Conservation (phyloP, 2,797 vertebrate species). For the Rhinichthys osculus region DNA sequence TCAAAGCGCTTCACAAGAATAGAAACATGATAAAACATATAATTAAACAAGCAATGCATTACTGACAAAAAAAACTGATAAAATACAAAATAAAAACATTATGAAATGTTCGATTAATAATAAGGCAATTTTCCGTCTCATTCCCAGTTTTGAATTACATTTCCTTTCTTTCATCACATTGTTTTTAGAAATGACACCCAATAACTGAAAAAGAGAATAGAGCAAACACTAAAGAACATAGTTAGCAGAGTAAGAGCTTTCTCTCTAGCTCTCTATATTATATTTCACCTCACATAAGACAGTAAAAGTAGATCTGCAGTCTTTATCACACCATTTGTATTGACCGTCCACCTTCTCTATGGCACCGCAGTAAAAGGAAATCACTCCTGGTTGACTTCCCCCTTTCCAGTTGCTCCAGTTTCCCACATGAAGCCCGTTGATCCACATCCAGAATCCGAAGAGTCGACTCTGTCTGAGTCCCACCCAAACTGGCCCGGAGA, state of each 20-base stretch:
- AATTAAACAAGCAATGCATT: too few species aligned
- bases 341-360: background rate
- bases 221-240: background rate
- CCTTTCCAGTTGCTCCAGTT: constrained; percentile 61
- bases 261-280: background rate
- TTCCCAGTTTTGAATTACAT: background rate
- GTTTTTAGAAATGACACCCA: background rate
- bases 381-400: background rate
- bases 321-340: constrained; percentile 56
- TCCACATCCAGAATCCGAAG: constrained; percentile 76
- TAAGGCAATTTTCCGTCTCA: too few species aligned
- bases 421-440: constrained; percentile 24
- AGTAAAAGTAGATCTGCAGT: background rate
- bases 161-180: background rate
- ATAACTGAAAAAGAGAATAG: background rate
- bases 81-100: too few species aligned
- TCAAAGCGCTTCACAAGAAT: too few species aligned
- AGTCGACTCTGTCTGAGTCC: constrained; percentile 70
- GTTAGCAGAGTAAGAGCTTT: too few species aligned
- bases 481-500: constrained; percentile 60
- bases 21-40: too few species aligned
- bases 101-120: too few species aligned
- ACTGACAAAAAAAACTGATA: too few species aligned
- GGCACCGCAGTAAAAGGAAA: constrained; percentile 63
- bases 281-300: constrained; percentile 68